Conservation (phyloP, 2,113 vertebrate genomes). For the Dascyllus trimaculatus region DNA sequence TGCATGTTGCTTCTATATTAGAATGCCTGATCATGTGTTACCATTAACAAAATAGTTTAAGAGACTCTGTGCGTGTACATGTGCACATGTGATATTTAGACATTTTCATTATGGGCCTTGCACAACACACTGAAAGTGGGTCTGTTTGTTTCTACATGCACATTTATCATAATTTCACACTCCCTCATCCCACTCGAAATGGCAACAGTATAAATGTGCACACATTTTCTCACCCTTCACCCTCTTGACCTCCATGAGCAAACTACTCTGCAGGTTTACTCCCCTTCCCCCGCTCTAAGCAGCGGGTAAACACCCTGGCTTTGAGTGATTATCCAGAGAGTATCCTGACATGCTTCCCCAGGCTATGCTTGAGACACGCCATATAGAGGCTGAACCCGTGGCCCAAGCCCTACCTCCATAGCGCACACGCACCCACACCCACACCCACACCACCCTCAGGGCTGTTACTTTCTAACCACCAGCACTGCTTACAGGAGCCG, state of each 20-base stretch:
- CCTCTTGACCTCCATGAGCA: slow-evolving; percentile 57
- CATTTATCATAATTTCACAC: background rate
- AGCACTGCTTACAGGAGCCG: slow-evolving; percentile 40
- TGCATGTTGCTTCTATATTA: background rate
- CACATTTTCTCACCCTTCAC: slow-evolving; percentile 53
- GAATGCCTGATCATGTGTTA: background rate
- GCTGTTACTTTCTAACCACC: slow-evolving; percentile 52
- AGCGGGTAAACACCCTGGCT: slow-evolving; percentile 59
- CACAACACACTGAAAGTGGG: background rate
- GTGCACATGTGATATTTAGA: background rate
- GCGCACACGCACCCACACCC: slow-evolving; percentile 25
- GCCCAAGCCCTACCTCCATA: slow-evolving; percentile 35
- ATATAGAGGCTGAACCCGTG: slow-evolving; percentile 32
- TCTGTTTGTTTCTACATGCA: background rate
- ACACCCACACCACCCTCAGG: slow-evolving; percentile 35
- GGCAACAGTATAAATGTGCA: background rate
- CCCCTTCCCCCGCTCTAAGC: slow-evolving; percentile 26
- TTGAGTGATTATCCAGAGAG: slow-evolving; percentile 75
- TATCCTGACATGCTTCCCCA: slow-evolving; percentile 68
- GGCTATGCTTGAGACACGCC: slow-evolving; percentile 54
- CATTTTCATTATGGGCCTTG: slow-evolving; percentile 5
- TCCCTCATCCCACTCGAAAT: background rate
- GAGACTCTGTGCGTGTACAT: background rate
- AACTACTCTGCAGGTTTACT: slow-evolving; percentile 51
- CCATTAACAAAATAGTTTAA: background rate